Percentiles rank a stretch among this genome's conserved stretches.
Conservation (phyloP, 2,113 vertebrate species). For the Atractosteus spatula region DNA sequence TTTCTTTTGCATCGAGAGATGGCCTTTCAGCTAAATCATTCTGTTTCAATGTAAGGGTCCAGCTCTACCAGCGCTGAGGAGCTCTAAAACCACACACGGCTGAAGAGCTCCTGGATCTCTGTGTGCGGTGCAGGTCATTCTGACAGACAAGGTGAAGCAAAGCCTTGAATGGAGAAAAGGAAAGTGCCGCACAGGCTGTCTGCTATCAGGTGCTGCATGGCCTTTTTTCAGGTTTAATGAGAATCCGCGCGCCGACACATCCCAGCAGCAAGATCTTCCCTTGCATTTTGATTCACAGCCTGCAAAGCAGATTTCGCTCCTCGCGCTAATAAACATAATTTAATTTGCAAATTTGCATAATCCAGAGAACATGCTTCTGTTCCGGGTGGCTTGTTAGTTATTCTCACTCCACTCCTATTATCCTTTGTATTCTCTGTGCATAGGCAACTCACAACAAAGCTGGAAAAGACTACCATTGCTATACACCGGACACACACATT, state of each 20-base stretch:
- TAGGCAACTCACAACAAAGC: neutral
- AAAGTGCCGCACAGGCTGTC: too few relatives aligned
- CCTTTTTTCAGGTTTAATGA: slow-evolving; percentile 59
- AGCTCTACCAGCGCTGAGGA: too few relatives aligned
- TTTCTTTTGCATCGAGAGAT: neutral
- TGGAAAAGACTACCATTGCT: neutral
- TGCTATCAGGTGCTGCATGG: slow-evolving; percentile 16
- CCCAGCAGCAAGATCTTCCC: slow-evolving; percentile 44
- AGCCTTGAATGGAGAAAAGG: too few relatives aligned
- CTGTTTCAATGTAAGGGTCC: too few relatives aligned
- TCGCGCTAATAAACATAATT: slow-evolving; percentile 50
- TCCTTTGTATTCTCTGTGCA: neutral
- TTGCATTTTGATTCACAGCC: slow-evolving; percentile 38
- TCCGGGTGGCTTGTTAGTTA: slow-evolving; percentile 32
- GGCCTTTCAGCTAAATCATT: neutral
- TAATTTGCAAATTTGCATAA: slow-evolving; percentile 52
- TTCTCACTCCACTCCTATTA: slow-evolving; percentile 4
- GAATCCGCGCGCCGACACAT: slow-evolving; percentile 28
- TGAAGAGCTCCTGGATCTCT: too few relatives aligned
- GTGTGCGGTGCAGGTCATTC: too few relatives aligned
- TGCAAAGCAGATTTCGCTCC: slow-evolving; percentile 16
- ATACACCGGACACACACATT: neutral
- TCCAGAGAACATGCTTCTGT: slow-evolving; percentile 29
- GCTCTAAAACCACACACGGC: too few relatives aligned
- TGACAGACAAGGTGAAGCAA: too few relatives aligned